phyloP scores from a whole-genome alignment of 2,113 vertebrate species.

The Amphiprion percula region DNA sequence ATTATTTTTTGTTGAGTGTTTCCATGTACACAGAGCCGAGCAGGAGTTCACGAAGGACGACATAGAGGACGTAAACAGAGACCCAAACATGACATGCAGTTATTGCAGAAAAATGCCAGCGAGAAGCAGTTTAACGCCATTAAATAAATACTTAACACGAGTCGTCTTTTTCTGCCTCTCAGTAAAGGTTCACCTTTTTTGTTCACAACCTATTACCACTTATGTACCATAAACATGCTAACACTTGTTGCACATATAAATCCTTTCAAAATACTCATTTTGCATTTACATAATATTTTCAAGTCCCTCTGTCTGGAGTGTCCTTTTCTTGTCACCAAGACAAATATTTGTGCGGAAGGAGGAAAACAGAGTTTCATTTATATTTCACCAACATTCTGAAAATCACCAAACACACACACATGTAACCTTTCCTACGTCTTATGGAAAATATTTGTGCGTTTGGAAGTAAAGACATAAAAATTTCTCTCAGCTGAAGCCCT shows the following conservation, averaged over 20 bases:
- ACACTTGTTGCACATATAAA: slow-evolving; percentile 40
- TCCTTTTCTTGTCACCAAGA: slow-evolving; percentile 12
- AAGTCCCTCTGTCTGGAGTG: slow-evolving; percentile 7
- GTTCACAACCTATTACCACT: not conserved
- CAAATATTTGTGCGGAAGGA: slow-evolving; percentile 30
- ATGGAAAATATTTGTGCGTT: slow-evolving; percentile 40
- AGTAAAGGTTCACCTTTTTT: slow-evolving; percentile 18
- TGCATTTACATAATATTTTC: slow-evolving; percentile 29
- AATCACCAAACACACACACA: slow-evolving; percentile 4
- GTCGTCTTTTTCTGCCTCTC: slow-evolving; percentile 17
- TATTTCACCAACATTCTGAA: slow-evolving; percentile 32
- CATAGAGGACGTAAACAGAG: slow-evolving; percentile 55
- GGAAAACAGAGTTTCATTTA: slow-evolving; percentile 10
- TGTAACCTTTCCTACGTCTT: slow-evolving; percentile 7
- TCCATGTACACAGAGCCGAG: slow-evolving; percentile 51
- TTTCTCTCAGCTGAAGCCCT: slow-evolving; percentile 73
- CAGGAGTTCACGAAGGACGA: slow-evolving; percentile 66
- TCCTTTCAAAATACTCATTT: slow-evolving; percentile 31
- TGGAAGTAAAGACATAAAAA: slow-evolving; percentile 30
- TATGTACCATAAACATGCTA: slow-evolving; percentile 48
- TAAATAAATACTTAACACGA: slow-evolving; percentile 30
- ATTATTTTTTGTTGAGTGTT: slow-evolving; percentile 48
- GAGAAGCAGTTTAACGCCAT: slow-evolving; percentile 25
- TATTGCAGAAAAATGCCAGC: slow-evolving; percentile 55
- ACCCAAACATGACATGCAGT: slow-evolving; percentile 70